A percentile compares a stretch with the other conserved stretches of the same genome.
Conservation (phyloP, 1,140 invertebrate species). For the Euschistus heros region DNA sequence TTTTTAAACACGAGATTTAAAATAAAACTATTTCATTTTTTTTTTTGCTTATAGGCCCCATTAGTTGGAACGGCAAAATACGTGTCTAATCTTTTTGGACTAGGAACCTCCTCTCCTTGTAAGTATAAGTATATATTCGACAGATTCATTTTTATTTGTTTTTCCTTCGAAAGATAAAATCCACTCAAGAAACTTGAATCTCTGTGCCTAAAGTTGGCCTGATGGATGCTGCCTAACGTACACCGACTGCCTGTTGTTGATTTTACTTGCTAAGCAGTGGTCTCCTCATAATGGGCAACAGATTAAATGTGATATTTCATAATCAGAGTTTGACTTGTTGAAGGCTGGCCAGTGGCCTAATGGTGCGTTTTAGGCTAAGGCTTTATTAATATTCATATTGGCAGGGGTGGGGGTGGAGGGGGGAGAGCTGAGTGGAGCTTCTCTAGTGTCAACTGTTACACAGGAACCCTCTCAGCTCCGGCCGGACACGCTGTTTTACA, state of each 20-base stretch:
- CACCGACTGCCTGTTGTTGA: background rate
- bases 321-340: constrained; percentile 16
- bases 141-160: too few species aligned
- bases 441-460: background rate
- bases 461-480: constrained; percentile 5
- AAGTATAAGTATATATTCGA: too few species aligned
- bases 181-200: too few species aligned
- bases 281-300: background rate
- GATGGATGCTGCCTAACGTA: background rate
- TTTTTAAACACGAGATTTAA: too few species aligned
- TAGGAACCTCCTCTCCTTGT: too few species aligned
- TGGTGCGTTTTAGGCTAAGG: background rate
- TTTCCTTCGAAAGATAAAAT: too few species aligned
- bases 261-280: constrained; percentile 9
- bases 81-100: too few species aligned
- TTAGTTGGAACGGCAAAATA: too few species aligned
- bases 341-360: background rate
- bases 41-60: too few species aligned
- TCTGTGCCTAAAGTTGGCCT: too few species aligned
- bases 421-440: background rate
- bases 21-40: too few species aligned
- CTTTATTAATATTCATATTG: background rate
- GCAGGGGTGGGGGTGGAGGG: background rate
- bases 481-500: background rate
- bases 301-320: constrained; percentile 10